phyloP scores from a whole-genome alignment of 1,140 invertebrate genomes.

The Megathymus violae region DNA sequence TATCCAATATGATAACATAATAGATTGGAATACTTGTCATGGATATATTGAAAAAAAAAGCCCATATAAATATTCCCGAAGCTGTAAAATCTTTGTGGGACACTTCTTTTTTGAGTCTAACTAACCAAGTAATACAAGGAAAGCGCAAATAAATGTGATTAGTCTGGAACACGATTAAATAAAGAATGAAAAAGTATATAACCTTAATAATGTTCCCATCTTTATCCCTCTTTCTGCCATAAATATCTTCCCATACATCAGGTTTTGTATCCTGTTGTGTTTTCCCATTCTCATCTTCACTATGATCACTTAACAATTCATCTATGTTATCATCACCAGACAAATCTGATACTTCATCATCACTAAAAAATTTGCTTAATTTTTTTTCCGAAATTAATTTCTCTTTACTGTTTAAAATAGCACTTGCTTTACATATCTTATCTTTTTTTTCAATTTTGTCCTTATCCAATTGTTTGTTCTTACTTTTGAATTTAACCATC shows the following conservation, averaged over 20 bases:
- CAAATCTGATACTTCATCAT: slow-evolving; percentile 74
- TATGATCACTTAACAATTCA: slow-evolving; percentile 49
- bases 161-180: too few species aligned
- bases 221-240: slow-evolving; percentile 92
- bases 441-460: slow-evolving; percentile 13
- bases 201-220: slow-evolving; percentile 90
- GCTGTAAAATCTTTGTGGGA: too few species aligned
- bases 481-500: slow-evolving; percentile 34
- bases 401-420: too few species aligned
- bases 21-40: too few species aligned
- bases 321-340: slow-evolving; percentile 64
- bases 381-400: slow-evolving; percentile 61
- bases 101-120: too few species aligned
- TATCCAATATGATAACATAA: too few species aligned
- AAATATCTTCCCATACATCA: slow-evolving; percentile 95
- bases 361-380: slow-evolving; percentile 73
- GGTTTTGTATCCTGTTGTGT: slow-evolving; percentile 58
- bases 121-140: too few species aligned
- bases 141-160: too few species aligned
- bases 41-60: too few species aligned
- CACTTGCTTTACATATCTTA: slow-evolving; percentile 19
- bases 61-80: too few species aligned
- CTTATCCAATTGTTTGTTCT: slow-evolving; percentile 21
- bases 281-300: slow-evolving; percentile 40
- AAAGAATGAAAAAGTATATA: not conserved